phyloP scores from a whole-genome alignment of 2,888 invertebrate species.

The Schizotus pectinicornis region DNA sequence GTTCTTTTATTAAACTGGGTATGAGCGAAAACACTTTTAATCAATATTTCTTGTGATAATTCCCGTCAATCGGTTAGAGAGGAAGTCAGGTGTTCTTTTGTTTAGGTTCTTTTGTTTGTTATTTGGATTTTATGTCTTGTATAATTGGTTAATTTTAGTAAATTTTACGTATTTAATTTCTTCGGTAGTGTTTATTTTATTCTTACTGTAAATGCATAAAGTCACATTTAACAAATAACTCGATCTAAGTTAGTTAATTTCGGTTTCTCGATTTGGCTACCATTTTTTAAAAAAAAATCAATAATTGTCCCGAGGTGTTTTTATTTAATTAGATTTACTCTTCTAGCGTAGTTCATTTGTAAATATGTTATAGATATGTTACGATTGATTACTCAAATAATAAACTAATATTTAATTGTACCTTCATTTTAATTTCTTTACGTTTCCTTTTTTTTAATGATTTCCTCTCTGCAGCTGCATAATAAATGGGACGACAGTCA shows the following conservation, averaged over 20 bases:
- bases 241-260: slow-evolving; percentile 21
- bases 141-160: slow-evolving; percentile 23
- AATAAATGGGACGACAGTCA: slow-evolving; percentile 6
- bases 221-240: slow-evolving; percentile 27
- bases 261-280: slow-evolving; percentile 15
- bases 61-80: slow-evolving; percentile 35
- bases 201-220: slow-evolving; percentile 22
- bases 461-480: slow-evolving; percentile 23
- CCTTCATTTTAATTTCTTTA: slow-evolving; percentile 18
- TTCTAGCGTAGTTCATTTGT: slow-evolving; percentile 30
- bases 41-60: slow-evolving; percentile 14
- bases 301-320: slow-evolving; percentile 16
- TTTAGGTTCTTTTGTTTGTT: slow-evolving; percentile 36
- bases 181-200: slow-evolving; percentile 18
- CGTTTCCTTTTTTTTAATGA: slow-evolving; percentile 10
- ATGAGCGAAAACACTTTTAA: too few relatives aligned
- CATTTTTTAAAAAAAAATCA: slow-evolving; percentile 2
- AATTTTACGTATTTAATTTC: slow-evolving; percentile 16
- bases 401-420: slow-evolving; percentile 32
- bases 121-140: slow-evolving; percentile 32
- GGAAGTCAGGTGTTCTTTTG: slow-evolving; percentile 40
- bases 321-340: slow-evolving; percentile 21
- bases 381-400: slow-evolving; percentile 30
- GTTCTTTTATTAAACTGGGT: slow-evolving; percentile 4
- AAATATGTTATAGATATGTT: slow-evolving; percentile 30